Conservation (phyloP, 2,113 vertebrate genomes). For the Megaceryle torquata region DNA sequence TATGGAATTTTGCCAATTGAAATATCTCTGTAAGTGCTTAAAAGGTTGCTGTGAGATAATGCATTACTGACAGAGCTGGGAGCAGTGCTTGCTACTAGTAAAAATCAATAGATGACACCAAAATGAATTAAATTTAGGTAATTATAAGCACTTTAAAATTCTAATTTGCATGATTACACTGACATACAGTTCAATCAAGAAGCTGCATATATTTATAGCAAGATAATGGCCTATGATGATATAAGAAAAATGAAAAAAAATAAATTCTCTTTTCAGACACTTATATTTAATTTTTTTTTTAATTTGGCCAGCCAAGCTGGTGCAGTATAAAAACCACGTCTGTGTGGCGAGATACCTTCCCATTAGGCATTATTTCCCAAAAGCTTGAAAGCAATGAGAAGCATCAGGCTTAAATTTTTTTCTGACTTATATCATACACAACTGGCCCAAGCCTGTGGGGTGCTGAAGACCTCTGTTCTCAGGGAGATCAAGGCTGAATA, state of each 20-base stretch:
- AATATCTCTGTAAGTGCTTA: background rate
- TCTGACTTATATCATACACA: background rate
- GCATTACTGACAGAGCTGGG: background rate
- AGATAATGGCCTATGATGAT: background rate
- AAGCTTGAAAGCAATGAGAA: slow-evolving; percentile 16
- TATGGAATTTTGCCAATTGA: background rate
- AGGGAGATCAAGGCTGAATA: background rate
- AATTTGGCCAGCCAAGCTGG: background rate
- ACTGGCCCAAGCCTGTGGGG: background rate
- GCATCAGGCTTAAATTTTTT: slow-evolving; percentile 28
- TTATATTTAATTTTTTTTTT: background rate
- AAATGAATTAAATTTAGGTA: slow-evolving; percentile 35
- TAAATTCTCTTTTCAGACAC: background rate
- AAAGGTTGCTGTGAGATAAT: background rate
- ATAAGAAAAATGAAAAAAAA: background rate
- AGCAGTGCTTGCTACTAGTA: background rate
- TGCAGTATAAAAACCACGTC: background rate
- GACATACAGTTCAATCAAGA: slow-evolving; percentile 17
- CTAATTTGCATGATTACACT: slow-evolving; percentile 35
- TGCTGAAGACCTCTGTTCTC: slow-evolving; percentile 3
- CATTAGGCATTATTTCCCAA: slow-evolving; percentile 34
- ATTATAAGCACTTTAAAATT: slow-evolving; percentile 23
- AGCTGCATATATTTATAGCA: slow-evolving; percentile 12
- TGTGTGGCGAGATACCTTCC: background rate
- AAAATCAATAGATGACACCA: slow-evolving; percentile 23